Evolutionary conservation across 2,797 vertebrate genomes (phyloP), one percentile per base, ranked within the genome.

Genomic region (Hylomyscus alleni): DNA sequence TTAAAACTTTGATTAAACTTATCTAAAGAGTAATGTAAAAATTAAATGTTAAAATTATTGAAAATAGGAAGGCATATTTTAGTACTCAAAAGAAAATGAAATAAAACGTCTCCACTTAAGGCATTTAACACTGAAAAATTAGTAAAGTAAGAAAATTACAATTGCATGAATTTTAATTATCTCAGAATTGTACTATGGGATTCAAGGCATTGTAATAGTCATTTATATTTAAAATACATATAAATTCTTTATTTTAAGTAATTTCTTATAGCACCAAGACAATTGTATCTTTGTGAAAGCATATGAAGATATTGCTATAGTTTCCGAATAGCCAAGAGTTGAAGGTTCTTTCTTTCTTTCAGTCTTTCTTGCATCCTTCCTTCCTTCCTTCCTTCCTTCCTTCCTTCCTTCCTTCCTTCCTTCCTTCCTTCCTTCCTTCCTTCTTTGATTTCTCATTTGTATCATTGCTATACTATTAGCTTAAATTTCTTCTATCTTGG

Each of bases 91-190:
- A 54, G 54, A 76, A 92, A 37, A 50, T 72, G 26, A 81, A 93
- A 69, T 44, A 50, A 93, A 91, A 56, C 2, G 89, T 95, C 44
- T 95, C 92, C 7, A 91, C 56, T 82, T 37, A 92, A 82, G 17
- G 11, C 6, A 81, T 22, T 96, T 92, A 92, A 58, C 3, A 60
- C 1, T 83, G 34, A 22, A 60, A 85, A 90, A 77, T 93, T 96
- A 93, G 22, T 80, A 87, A 94, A 94, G 15, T 67, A 97, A 83
- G 84, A 96, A 81, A 94, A 87, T 85, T 58, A 13, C 88, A 97
- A 78, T 87, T 56, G 1, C 17, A 86, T 15, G 17, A 67, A 65
- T 95, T 81, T 67, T 94, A 78, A 73, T 93, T 93, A 67, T 83
- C 26, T 62, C 90, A 47, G 37, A 97, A 77, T 62, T 96, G 4